Base-by-base conservation (phyloP, 2,888 invertebrate species). In the Ypsolopha sequella region DNA sequence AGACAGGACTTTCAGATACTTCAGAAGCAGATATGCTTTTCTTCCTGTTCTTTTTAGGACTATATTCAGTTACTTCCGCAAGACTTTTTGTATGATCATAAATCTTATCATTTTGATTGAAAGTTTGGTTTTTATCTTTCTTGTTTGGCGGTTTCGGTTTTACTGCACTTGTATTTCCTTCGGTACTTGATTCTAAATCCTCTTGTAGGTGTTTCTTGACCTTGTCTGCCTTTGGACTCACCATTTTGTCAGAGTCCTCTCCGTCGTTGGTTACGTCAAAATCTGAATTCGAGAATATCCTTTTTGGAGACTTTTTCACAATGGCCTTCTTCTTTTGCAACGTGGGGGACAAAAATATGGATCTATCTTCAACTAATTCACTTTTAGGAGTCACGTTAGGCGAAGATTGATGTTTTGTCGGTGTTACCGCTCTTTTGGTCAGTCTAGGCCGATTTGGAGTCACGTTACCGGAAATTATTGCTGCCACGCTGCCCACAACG, bases 401-500 rank as follows among this genome's bases (percentile, higher is more conserved):
- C 0, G 86, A 85, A 7, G 68, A 66, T 54, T 76, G 79, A 50
- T 82, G 82, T 75, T 86, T 85, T 38, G 71, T 78, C 0, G 87
- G 87, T 47, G 87, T 87, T 53, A 79, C 52, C 0, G 86, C 81
- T 59, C 70, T 75, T 56, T 73, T 75, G 1, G 70, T 50, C 8
- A 86, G 66, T 66, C 80, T 88, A 0, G 85, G 84, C 33, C 89
- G 80, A 58, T 86, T 88, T 7, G 88, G 87, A 1, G 89, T 88
- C 39, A 86, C 86, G 55, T 85, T 81, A 47, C 89, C 89, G 13
- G 89, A 82, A 64, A 90, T 81, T 58, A 90, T 68, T 55, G 89
- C 89, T 53, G 89, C 88, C 53, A 90, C 76, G 65, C 89, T 88
- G 52, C 90, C 90, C 41, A 89, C 71, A 36, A 87, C 78, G 67